These are phyloP conservation scores for Thereva nobilitata DNA, from an alignment of 2,888 invertebrate genomes.

Conservation along the genomic window DNA sequence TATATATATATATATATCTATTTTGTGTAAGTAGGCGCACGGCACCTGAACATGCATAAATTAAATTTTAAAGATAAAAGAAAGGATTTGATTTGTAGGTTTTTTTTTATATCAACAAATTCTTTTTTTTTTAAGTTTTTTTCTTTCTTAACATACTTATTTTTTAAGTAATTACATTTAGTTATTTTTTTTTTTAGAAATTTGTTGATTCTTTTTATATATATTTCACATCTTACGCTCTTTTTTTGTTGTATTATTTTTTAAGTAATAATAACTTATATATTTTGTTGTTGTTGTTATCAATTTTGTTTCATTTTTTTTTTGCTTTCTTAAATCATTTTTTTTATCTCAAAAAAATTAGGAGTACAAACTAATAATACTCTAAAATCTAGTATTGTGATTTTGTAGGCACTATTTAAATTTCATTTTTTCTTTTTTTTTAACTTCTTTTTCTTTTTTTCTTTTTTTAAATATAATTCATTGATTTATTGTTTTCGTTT, in stretches of 20 bases:
- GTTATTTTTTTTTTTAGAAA: neutral
- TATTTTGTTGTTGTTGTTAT: constrained; percentile 25
- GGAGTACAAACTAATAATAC: constrained; percentile 49
- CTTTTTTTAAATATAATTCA: neutral
- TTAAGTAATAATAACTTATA: constrained; percentile 6
- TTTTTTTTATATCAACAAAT: no score
- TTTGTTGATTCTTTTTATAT: constrained; percentile 18
- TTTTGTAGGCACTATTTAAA: constrained; percentile 58
- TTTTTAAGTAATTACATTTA: neutral
- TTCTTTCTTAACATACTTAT: constrained; percentile 30
- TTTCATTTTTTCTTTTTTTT: constrained; percentile 35
- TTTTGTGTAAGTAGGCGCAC: no score
- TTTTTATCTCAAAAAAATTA: constrained; percentile 39
- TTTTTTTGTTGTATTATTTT: constrained; percentile 31
- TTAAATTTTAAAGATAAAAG: no score
- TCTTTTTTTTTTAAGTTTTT: neutral
- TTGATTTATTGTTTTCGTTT: constrained; percentile 21
- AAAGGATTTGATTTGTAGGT: no score
- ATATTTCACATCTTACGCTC: constrained; percentile 23
- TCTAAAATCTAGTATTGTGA: constrained; percentile 59
- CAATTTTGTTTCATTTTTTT: constrained; percentile 33
- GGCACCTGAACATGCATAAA: no score
- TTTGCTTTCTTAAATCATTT: constrained; percentile 26
- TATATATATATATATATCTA: no score
- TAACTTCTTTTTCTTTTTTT: constrained; percentile 8